Base-by-base conservation (phyloP, 2,113 vertebrate genomes). In the Geothlypis trichas region DNA sequence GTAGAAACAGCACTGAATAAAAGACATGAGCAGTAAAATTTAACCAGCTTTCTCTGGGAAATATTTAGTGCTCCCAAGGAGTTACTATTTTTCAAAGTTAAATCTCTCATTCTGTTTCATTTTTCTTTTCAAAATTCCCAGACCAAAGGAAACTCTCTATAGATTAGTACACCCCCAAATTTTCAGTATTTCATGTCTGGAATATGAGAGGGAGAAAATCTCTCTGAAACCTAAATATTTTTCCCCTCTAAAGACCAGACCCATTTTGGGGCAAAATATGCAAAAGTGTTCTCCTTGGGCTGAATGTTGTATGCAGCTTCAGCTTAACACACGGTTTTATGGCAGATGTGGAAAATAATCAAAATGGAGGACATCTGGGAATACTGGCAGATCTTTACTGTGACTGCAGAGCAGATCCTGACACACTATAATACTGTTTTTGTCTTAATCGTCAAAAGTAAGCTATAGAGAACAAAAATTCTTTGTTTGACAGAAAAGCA, bases 361-460 rank as follows among this genome's bases (percentile, higher is more conserved):
- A 72, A 89, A 95, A 95, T 47, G 41, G 30, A 16, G 26, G 49
- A 84, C 83, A 80, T 82, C 44, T 37, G 44, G 78, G 87, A 86
- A 95, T 94, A 82, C 62, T 46, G n/a, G 51, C 27, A 71, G 71
- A 51, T 57, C 23, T 67, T 51, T 73, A 68, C 80, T 47, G 35
- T 35, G 44, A 81, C 76, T 84, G 52, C 26, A 96, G 72, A 85
- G 66, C 84, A 95, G 89, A 81, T 77, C 90, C 84, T 83, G 95
- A 81, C 91, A 89, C 52, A 57, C 58, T 86, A 49, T 47, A 79
- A 77, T 76, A 62, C 66, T 83, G 82, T 31, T 95, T 92, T 93
- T 74, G 61, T 95, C 97, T 96, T 94, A 91, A 95, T 95, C 82
- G 42, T 96, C 95, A 96, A 95, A 97, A 96, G 89, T 93, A 96